Conservation (phyloP, 2,888 invertebrate genomes). For the Archips crataeganus region DNA sequence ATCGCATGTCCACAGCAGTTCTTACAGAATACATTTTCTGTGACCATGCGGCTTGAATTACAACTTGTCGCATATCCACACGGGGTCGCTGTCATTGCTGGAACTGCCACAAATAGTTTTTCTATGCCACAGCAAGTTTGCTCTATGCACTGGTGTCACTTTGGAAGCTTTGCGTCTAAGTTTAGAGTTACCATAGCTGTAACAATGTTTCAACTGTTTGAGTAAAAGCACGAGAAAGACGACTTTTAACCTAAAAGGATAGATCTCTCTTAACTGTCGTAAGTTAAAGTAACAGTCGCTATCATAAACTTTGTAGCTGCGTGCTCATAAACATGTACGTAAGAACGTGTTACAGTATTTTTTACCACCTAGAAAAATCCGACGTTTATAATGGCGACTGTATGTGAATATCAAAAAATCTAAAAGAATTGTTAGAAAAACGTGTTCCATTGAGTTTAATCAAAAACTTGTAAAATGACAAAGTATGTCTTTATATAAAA, state of each 20-base stretch:
- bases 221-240: too few species aligned
- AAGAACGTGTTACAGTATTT: too few species aligned
- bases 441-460: background rate
- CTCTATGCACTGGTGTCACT: constrained; percentile 37
- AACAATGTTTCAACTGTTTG: background rate
- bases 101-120: constrained; percentile 19
- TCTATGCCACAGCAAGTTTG: constrained; percentile 23
- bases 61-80: constrained; percentile 43
- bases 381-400: background rate
- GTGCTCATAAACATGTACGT: too few species aligned
- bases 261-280: too few species aligned
- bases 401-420: too few species aligned
- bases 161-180: constrained; percentile 41
- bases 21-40: constrained; percentile 20
- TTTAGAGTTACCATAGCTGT: constrained; percentile 38
- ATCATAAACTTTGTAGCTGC: too few species aligned
- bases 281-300: too few species aligned
- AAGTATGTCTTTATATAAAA: background rate
- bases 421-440: too few species aligned
- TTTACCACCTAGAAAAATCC: background rate
- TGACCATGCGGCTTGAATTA: constrained; percentile 47
- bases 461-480: constrained; percentile 2
- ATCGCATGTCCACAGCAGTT: background rate
- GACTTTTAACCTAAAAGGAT: too few species aligned
- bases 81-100: background rate